phyloP scores from a whole-genome alignment of 2,113 vertebrate genomes.

The Leptocoma aspasia region DNA sequence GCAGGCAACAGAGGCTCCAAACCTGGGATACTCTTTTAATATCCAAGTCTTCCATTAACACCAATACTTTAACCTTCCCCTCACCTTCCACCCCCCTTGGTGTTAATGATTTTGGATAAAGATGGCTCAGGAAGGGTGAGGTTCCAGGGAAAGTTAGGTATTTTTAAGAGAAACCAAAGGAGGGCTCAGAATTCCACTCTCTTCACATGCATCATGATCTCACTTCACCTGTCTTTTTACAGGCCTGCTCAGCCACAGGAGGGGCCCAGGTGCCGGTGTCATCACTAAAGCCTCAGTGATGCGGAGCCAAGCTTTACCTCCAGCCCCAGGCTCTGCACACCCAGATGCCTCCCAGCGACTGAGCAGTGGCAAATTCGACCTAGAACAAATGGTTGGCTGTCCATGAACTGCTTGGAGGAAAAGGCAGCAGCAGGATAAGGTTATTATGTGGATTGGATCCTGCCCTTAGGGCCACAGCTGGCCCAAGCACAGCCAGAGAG shows the following conservation, averaged over 20 bases:
- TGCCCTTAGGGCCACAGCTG: neutral
- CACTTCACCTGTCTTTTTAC: neutral
- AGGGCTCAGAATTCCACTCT: neutral
- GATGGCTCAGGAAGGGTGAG: neutral
- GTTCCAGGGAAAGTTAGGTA: neutral
- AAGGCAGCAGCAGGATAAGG: neutral
- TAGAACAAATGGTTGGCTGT: neutral
- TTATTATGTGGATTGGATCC: neutral
- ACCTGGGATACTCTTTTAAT: neutral
- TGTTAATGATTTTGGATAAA: neutral
- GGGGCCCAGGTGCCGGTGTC: neutral
- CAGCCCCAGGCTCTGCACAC: neutral
- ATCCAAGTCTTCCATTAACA: constrained; percentile 23
- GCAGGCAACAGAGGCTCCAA: neutral
- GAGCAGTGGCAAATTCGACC: neutral
- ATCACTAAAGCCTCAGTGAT: rapidly evolving
- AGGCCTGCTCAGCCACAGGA: neutral
- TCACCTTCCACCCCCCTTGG: neutral
- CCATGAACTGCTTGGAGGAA: neutral
- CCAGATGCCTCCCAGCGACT: neutral
- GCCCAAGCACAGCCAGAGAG: neutral
- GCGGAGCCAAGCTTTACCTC: neutral
- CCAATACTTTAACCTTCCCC: neutral
- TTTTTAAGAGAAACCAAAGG: neutral
- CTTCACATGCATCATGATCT: neutral